phyloP scores from a whole-genome alignment of 2,888 invertebrate species.

The Drosophila stalkeri region DNA sequence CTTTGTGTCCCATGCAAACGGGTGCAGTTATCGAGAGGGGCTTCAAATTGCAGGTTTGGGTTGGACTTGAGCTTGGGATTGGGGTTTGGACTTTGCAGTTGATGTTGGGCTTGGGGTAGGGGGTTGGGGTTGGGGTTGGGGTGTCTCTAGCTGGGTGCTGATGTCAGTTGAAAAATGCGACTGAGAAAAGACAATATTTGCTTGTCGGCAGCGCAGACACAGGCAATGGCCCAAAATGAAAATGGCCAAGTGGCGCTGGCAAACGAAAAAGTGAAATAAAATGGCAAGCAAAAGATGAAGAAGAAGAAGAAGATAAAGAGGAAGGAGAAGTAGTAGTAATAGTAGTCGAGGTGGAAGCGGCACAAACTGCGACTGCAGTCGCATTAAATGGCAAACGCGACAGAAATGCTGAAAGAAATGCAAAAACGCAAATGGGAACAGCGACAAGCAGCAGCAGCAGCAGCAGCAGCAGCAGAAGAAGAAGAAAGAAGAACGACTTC shows the following conservation, averaged over 20 bases:
- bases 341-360: slow-evolving; percentile 8
- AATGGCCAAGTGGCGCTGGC: slow-evolving; percentile 50
- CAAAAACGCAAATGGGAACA: slow-evolving; percentile 25
- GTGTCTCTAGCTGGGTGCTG: slow-evolving; percentile 4
- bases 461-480: not conserved
- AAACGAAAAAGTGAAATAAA: slow-evolving; percentile 56
- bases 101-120: not conserved
- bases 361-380: slow-evolving; percentile 42
- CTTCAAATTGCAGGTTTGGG: not conserved
- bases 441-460: slow-evolving; percentile 1
- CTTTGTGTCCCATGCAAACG: slow-evolving; percentile 19
- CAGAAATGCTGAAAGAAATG: slow-evolving; percentile 33
- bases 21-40: slow-evolving; percentile 27
- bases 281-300: slow-evolving; percentile 28
- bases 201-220: slow-evolving; percentile 58
- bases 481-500: slow-evolving; percentile 24
- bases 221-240: slow-evolving; percentile 58
- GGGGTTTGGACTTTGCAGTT: not conserved
- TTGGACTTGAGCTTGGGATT: not conserved
- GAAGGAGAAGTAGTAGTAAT: slow-evolving; percentile 6
- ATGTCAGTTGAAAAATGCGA: slow-evolving; percentile 68
- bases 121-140: too few species aligned
- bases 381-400: slow-evolving; percentile 59
- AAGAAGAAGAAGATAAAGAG: slow-evolving; percentile 8
- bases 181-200: slow-evolving; percentile 75